phyloP scores from a whole-genome alignment of 1,140 invertebrate genomes.

The Philotrypesis tridentata region DNA sequence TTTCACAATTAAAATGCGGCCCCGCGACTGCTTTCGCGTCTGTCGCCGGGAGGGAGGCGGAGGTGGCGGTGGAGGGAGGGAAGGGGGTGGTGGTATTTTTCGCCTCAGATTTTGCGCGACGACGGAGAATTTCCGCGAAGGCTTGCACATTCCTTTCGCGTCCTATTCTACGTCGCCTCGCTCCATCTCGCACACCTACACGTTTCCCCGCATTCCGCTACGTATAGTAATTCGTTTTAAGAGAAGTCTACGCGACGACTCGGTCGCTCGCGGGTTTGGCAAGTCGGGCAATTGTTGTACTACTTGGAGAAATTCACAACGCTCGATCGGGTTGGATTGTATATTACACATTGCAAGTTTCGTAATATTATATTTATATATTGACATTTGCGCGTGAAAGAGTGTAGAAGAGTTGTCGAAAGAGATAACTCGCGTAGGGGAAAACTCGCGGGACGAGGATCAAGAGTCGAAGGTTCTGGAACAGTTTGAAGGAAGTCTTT shows the following conservation, averaged over 20 bases:
- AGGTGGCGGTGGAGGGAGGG: too few species aligned
- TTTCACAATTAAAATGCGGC: constrained; percentile 41
- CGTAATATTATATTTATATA: constrained; percentile 20
- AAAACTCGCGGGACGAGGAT: constrained; percentile 34
- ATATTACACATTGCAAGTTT: constrained; percentile 55
- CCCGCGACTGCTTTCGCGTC: background rate
- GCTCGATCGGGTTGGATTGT: constrained; percentile 49
- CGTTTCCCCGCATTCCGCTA: constrained; percentile 50
- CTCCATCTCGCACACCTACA: background rate
- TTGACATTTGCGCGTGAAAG: constrained; percentile 28
- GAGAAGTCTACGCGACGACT: constrained; percentile 67
- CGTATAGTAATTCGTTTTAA: constrained; percentile 69
- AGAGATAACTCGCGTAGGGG: background rate
- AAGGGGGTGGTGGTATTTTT: too few species aligned
- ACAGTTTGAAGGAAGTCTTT: constrained; percentile 7
- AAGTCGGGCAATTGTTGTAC: constrained; percentile 71
- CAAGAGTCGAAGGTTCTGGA: constrained; percentile 49
- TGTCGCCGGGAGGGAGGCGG: too few species aligned
- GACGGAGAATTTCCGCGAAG: constrained; percentile 5
- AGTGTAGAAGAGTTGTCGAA: constrained; percentile 26
- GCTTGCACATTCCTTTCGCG: background rate
- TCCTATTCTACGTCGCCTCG: background rate
- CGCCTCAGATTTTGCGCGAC: background rate
- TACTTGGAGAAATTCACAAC: constrained; percentile 57
- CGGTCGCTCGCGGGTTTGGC: constrained; percentile 66